These are phyloP conservation scores for Leptopterna dolabrata DNA, from an alignment of 2,888 invertebrate genomes.

Conservation along the genomic window DNA sequence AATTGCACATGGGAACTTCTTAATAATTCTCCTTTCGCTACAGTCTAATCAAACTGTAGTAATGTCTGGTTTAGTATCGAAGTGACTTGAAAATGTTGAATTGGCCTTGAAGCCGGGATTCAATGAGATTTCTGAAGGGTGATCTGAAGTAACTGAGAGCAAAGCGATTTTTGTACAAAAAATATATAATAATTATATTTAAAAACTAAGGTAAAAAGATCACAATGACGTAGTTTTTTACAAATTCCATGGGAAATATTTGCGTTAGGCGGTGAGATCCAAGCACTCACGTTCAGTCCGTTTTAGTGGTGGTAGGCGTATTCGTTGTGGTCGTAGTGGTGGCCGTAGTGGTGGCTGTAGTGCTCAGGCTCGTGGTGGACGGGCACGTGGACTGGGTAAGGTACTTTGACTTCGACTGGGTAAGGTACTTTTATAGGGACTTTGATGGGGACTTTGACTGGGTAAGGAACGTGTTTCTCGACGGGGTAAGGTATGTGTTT, in stretches of 20 bases:
- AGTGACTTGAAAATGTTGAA: no score
- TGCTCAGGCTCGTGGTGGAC: slow-evolving; percentile 65
- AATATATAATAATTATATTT: slow-evolving; percentile 59
- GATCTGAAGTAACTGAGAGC: not conserved
- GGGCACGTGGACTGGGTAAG: slow-evolving; percentile 73
- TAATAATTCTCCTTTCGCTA: no score
- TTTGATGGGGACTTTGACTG: slow-evolving; percentile 77
- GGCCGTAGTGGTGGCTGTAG: slow-evolving; percentile 56
- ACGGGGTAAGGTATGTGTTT: slow-evolving; percentile 81
- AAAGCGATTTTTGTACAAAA: slow-evolving; percentile 45
- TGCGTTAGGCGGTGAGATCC: not conserved
- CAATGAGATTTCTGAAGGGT: no score
- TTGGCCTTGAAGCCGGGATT: no score
- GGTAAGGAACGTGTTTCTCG: slow-evolving; percentile 81
- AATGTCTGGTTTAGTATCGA: no score
- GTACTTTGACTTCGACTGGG: slow-evolving; percentile 74
- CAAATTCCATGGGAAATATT: slow-evolving; percentile 34
- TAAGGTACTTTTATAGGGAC: slow-evolving; percentile 75
- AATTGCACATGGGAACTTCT: no score
- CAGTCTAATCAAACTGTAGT: no score
- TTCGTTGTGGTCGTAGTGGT: slow-evolving; percentile 62
- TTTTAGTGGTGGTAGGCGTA: slow-evolving; percentile 50
- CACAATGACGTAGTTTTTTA: slow-evolving; percentile 54
- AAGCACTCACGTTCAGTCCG: slow-evolving; percentile 4
- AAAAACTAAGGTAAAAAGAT: slow-evolving; percentile 56